Evolutionary conservation across 2,113 vertebrate species (phyloP).

Genomic region (Datnioides undecimradiatus): DNA sequence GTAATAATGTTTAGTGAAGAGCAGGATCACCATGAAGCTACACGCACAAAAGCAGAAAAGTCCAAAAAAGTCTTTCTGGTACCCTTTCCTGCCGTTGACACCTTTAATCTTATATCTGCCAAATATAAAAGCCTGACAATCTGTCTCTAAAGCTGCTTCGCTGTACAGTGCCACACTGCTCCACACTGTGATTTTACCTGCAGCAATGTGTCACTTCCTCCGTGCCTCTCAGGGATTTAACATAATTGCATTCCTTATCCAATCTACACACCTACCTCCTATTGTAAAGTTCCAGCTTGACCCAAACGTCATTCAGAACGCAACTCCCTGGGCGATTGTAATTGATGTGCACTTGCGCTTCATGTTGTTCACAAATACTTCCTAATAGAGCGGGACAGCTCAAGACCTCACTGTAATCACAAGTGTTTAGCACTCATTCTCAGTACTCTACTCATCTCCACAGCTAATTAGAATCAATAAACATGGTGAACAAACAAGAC

Average conservation of each 20-base stretch:
- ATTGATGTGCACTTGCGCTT: conserved; percentile 61
- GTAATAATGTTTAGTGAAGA: not conserved
- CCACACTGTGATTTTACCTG: conserved; percentile 23
- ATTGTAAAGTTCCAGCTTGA: conserved; percentile 42
- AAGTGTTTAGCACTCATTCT: conserved; percentile 54
- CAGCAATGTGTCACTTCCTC: conserved; percentile 31
- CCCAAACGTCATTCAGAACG: conserved; percentile 19
- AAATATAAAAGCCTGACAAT: conserved; percentile 26
- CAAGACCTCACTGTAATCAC: conserved; percentile 64
- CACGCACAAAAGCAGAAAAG: not conserved
- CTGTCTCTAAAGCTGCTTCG: conserved; percentile 13
- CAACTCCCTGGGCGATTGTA: conserved; percentile 38
- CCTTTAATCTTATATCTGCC: conserved; percentile 16
- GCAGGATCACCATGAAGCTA: not conserved
- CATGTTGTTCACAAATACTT: conserved; percentile 59
- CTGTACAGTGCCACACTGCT: not conserved
- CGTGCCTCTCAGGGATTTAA: conserved; percentile 8
- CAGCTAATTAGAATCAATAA: conserved; percentile 73
- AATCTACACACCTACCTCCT: conserved; percentile 46
- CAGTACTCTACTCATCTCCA: conserved; percentile 48
- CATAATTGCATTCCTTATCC: conserved; percentile 56
- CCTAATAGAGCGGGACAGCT: conserved; percentile 55
- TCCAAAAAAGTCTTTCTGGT: conserved; percentile 7
- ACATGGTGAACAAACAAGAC: conserved; percentile 60
- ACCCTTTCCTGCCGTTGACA: conserved; percentile 17